Evolutionary conservation across 2,113 vertebrate genomes (phyloP).

Genomic region (Paracanthobrama guichenoti): DNA sequence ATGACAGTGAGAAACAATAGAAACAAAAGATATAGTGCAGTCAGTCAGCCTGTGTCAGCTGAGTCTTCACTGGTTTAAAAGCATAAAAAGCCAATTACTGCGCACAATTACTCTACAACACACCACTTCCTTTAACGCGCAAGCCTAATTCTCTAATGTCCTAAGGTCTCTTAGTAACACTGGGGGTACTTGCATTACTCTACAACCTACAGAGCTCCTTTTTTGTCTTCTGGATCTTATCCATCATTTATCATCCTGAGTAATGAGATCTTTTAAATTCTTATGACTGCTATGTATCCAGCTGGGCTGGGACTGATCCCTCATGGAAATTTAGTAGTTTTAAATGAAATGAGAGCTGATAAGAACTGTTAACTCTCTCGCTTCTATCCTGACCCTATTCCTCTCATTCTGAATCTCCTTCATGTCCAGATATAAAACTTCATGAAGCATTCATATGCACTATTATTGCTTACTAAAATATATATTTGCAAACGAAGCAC

Average conservation of each 20-base stretch:
- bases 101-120: constrained; percentile 27
- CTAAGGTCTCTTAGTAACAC: constrained; percentile 15
- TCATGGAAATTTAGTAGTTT: constrained; percentile 50
- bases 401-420: not conserved
- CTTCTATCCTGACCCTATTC: not conserved
- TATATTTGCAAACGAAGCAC: not conserved
- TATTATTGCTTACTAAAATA: not conserved
- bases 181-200: not conserved
- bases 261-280: constrained; percentile 36
- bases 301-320: constrained; percentile 59
- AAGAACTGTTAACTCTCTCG: constrained; percentile 35
- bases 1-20: not conserved
- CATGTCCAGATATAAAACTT: not conserved
- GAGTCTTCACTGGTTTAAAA: constrained; percentile 34
- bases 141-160: constrained; percentile 12
- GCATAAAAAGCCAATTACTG: constrained; percentile 40
- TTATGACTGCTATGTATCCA: constrained; percentile 43
- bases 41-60: not conserved
- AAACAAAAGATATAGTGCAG: not conserved
- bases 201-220: not conserved
- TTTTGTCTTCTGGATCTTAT: constrained; percentile 24
- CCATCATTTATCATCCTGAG: constrained; percentile 25
- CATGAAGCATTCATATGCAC: not conserved
- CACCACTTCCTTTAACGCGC: constrained; percentile 24
- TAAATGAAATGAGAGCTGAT: constrained; percentile 61